Percentiles rank a stretch among this genome's conserved stretches.
phyloP scores from a whole-genome alignment of 2,797 vertebrate genomes.

The Neopelma chrysocephalum region DNA sequence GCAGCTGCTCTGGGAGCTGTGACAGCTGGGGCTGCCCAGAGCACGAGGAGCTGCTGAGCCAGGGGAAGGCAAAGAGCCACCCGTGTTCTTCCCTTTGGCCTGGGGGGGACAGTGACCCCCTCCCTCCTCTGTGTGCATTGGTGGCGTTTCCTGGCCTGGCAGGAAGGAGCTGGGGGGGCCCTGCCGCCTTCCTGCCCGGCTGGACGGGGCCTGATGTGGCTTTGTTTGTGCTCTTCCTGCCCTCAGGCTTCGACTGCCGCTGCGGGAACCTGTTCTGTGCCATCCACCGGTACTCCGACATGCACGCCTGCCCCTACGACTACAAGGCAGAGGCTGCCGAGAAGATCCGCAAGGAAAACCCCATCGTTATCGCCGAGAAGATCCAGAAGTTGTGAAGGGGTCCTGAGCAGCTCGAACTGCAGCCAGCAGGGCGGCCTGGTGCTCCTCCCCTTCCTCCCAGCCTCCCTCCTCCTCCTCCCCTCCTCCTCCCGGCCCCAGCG shows the following conservation, averaged over 20 bases:
- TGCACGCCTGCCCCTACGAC: constrained; percentile 90
- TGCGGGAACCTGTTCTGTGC: constrained; percentile 91
- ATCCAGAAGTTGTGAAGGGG: constrained; percentile 91
- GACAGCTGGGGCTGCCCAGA: constrained; percentile 32
- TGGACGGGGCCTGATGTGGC: background rate
- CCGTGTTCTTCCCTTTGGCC: background rate
- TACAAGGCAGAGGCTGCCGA: constrained; percentile 89
- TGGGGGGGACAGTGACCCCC: background rate
- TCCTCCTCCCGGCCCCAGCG: background rate
- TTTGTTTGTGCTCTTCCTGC: background rate
- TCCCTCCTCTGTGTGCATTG: background rate
- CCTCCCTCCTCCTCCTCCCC: constrained; percentile 6
- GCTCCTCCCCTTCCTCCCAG: constrained; percentile 40
- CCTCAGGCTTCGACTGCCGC: constrained; percentile 89
- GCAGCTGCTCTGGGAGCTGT: background rate
- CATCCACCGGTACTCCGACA: constrained; percentile 90
- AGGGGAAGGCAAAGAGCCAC: background rate
- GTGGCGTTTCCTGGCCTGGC: background rate
- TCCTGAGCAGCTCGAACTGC: constrained; percentile 17
- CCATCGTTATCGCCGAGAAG: constrained; percentile 89
- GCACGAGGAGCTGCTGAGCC: background rate
- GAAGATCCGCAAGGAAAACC: constrained; percentile 91
- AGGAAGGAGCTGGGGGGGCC: background rate
- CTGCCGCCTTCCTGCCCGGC: background rate
- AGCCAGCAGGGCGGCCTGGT: constrained; percentile 18